phyloP scores from a whole-genome alignment of 2,888 invertebrate genomes.

The Lepidonotus clava region DNA sequence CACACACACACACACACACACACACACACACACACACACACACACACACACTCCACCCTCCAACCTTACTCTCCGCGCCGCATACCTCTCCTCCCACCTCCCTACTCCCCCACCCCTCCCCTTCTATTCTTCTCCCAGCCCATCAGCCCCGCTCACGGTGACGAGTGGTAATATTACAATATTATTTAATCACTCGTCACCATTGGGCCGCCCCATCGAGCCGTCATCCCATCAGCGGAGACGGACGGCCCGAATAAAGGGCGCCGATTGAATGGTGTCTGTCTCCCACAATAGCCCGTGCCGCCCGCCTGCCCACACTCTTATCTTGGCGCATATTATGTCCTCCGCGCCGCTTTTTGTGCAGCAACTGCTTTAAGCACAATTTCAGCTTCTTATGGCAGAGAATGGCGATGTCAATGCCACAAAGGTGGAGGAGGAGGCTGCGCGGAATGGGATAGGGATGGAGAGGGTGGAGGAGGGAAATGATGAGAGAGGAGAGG shows the following conservation, averaged over 20 bases:
- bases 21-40: not conserved
- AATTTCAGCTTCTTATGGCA: not conserved
- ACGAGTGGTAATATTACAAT: not conserved
- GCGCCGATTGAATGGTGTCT: not conserved
- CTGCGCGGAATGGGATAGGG: not conserved
- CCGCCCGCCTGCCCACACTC: not conserved
- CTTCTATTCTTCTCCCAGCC: not conserved
- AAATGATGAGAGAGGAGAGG: not conserved
- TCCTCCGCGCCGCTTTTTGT: not conserved
- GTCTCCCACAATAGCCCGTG: not conserved
- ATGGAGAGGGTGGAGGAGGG: not conserved
- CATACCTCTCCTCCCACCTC: not conserved
- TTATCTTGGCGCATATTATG: not conserved
- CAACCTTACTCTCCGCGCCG: too few relatives aligned
- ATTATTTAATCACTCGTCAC: not conserved
- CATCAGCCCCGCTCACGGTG: not conserved
- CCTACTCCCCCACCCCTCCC: not conserved
- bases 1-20: not conserved
- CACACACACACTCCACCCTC: not conserved
- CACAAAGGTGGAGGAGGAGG: not conserved
- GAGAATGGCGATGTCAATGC: not conserved
- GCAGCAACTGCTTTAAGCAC: slow-evolving; percentile 18
- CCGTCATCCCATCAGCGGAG: not conserved
- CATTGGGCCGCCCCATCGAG: not conserved
- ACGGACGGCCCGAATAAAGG: not conserved